Evolutionary conservation across 2,888 invertebrate species (phyloP).

Genomic region (Carpatolechia fugitivella): DNA sequence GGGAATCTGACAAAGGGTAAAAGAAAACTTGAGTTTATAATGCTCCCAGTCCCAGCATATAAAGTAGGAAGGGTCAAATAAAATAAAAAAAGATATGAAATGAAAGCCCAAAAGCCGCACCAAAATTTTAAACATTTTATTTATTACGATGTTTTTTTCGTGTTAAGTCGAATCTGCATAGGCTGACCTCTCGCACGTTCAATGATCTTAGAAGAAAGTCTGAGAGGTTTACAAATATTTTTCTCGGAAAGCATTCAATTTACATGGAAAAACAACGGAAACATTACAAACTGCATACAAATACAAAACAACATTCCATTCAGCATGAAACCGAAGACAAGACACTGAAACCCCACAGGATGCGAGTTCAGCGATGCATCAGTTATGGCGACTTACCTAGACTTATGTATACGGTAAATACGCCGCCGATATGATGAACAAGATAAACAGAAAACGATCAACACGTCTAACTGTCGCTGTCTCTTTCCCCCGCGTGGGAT

Average conservation of each 20-base stretch:
- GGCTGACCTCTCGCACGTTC: no score
- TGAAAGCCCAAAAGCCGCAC: no score
- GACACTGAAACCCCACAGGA: conserved; percentile 51
- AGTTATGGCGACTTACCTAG: conserved; percentile 50
- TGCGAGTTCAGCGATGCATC: conserved; percentile 61
- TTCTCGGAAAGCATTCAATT: no score
- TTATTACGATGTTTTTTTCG: not conserved
- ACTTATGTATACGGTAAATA: conserved; percentile 51
- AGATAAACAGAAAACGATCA: conserved; percentile 67
- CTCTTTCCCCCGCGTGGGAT: conserved; percentile 46
- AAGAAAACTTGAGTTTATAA: not conserved
- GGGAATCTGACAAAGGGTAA: not conserved
- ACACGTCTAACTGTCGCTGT: conserved; percentile 42
- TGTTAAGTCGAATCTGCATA: no score
- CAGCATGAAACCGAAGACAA: conserved; percentile 20
- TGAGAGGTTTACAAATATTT: no score
- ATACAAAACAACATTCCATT: conserved; percentile 14
- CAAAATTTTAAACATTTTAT: not conserved
- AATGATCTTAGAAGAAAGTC: no score
- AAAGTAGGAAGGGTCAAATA: not conserved
- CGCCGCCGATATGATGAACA: conserved; percentile 65
- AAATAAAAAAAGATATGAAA: no score
- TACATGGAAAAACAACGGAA: not conserved
- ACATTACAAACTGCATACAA: conserved; percentile 10
- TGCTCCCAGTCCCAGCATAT: no score